A percentile compares a stretch with the other conserved stretches of the same genome.
These are phyloP conservation scores for Leptinotarsa undecemlineata DNA, from an alignment of 1,140 invertebrate species.

Conservation along the genomic window DNA sequence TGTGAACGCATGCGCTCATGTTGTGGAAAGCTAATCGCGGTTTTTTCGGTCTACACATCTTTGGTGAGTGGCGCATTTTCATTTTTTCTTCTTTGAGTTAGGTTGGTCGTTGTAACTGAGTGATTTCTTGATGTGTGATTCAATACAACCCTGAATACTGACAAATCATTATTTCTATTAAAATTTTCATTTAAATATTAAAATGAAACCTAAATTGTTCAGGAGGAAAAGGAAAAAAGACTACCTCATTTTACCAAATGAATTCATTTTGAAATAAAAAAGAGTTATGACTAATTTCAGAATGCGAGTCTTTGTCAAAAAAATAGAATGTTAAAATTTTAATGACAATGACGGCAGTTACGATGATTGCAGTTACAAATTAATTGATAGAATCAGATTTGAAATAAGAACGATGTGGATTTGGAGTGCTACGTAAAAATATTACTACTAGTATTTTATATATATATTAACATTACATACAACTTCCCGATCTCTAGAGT, in stretches of 20 bases:
- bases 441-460: no score
- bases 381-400: no score
- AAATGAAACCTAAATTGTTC: background rate
- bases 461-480: no score
- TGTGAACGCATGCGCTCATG: background rate
- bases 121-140: background rate
- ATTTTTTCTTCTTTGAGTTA: background rate
- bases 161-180: no score
- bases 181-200: no score
- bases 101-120: background rate
- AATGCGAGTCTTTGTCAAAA: background rate
- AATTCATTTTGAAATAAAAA: background rate
- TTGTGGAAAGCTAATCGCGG: slow-evolving; percentile 1
- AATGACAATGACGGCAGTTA: no score
- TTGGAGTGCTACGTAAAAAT: no score
- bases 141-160: no score
- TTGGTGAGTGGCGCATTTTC: background rate
- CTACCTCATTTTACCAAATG: background rate
- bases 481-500: no score
- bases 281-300: background rate
- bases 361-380: no score
- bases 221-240: background rate
- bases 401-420: no score
- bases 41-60: slow-evolving; percentile 1
- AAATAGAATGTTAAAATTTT: no score